Conservation (phyloP, 1,140 invertebrate genomes). For the Maniola jurtina region DNA sequence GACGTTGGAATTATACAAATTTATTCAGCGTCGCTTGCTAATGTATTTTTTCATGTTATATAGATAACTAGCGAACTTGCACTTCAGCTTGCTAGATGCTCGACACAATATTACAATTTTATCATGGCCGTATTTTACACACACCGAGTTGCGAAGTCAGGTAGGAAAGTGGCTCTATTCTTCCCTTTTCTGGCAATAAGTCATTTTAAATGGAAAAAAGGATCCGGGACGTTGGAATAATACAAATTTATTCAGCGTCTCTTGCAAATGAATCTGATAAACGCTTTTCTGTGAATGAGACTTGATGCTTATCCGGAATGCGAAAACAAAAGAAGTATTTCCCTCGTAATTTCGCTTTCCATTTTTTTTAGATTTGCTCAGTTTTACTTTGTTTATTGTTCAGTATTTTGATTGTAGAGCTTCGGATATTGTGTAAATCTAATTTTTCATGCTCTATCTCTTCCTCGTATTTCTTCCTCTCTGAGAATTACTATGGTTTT, state of each 20-base stretch:
- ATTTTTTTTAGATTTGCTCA: not conserved
- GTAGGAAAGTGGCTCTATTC: conserved; percentile 44
- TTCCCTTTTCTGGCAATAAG: conserved; percentile 36
- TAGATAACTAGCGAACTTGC: too few species aligned
- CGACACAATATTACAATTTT: not conserved
- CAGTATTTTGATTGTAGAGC: not conserved
- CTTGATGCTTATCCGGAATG: conserved; percentile 20
- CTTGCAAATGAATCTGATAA: conserved; percentile 26
- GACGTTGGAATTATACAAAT: conserved; percentile 20
- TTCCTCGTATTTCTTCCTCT: too few species aligned
- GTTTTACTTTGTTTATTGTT: not conserved
- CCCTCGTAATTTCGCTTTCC: not conserved
- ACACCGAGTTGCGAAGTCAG: conserved; percentile 33
- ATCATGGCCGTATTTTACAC: conserved; percentile 23
- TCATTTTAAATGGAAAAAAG: conserved; percentile 43
- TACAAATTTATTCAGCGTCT: conserved; percentile 28
- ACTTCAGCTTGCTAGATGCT: not conserved
- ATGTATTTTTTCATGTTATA: conserved; percentile 5
- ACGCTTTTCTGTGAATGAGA: conserved; percentile 17
- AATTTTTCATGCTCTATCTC: too few species aligned
- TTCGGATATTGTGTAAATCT: too few species aligned
- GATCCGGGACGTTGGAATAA: conserved; percentile 14
- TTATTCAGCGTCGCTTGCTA: conserved; percentile 20
- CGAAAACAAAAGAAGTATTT: conserved; percentile 14
- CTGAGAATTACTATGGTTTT: too few species aligned